A percentile compares a stretch with the other conserved stretches of the same genome.
Conservation (phyloP, 2,113 vertebrate genomes). For the Chascanopsetta lugubris region DNA sequence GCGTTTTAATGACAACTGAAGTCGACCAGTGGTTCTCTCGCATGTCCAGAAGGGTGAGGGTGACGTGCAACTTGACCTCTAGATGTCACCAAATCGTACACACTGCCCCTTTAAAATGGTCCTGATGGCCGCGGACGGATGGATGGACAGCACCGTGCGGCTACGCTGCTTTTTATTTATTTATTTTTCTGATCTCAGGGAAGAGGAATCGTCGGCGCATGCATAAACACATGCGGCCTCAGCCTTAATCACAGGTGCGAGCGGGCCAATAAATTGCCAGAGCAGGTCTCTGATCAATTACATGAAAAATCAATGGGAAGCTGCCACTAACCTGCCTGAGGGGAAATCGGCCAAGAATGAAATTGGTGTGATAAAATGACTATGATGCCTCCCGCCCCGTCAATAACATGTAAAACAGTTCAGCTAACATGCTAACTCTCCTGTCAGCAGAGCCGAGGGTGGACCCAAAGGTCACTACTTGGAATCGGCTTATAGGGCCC, state of each 20-base stretch:
- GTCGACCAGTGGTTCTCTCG: no score
- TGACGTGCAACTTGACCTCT: no score
- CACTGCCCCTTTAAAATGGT: constrained; percentile 66
- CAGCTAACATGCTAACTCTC: constrained; percentile 68
- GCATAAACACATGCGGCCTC: constrained; percentile 73
- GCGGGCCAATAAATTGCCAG: constrained; percentile 79
- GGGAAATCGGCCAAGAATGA: constrained; percentile 83
- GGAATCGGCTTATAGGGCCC: constrained; percentile 63
- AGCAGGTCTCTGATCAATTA: constrained; percentile 81
- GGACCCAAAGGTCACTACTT: constrained; percentile 64
- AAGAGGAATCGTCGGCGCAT: constrained; percentile 52
- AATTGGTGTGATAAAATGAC: constrained; percentile 83
- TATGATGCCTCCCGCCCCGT: constrained; percentile 71
- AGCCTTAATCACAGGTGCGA: constrained; percentile 81
- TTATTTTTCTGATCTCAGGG: constrained; percentile 36
- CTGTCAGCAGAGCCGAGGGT: constrained; percentile 67
- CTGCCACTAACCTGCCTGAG: constrained; percentile 82
- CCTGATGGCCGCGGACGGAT: constrained; percentile 42
- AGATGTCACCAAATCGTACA: no score
- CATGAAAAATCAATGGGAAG: constrained; percentile 76
- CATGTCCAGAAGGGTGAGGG: no score
- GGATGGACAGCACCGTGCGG: constrained; percentile 21
- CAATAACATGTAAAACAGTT: constrained; percentile 81
- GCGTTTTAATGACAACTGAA: no score
- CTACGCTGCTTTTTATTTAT: neutral